These are phyloP conservation scores for Actinostola sp. DNA, from an alignment of 92 coral and sea anemone genomes.

Conservation along the genomic window DNA sequence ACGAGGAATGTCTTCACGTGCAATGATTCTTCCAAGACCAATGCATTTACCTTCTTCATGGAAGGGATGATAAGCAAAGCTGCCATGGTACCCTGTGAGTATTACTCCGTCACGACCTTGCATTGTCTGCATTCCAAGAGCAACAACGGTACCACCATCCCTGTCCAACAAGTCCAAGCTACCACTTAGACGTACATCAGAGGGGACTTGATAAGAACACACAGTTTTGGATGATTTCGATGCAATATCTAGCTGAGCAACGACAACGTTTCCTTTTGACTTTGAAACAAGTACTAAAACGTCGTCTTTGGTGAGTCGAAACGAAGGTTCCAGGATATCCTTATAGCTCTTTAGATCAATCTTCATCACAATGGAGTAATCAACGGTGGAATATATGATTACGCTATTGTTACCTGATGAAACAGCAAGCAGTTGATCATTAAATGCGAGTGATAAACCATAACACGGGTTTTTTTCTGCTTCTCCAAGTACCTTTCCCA, in stretches of 20 bases:
- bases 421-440: slow-evolving; percentile 57
- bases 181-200: slow-evolving; percentile 46
- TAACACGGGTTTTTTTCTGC: slow-evolving; percentile 49
- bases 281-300: slow-evolving; percentile 64
- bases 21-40: slow-evolving; percentile 68
- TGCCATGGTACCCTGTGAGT: slow-evolving; percentile 66
- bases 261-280: slow-evolving; percentile 36
- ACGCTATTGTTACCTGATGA: slow-evolving; percentile 39
- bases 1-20: slow-evolving; percentile 71
- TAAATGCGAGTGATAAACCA: slow-evolving; percentile 65
- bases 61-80: slow-evolving; percentile 35
- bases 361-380: slow-evolving; percentile 24
- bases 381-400: slow-evolving; percentile 49
- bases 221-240: slow-evolving; percentile 12
- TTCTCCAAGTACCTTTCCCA: slow-evolving; percentile 44
- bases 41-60: slow-evolving; percentile 50
- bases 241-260: slow-evolving; percentile 43
- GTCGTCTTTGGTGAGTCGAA: slow-evolving; percentile 62
- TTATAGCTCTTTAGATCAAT: slow-evolving; percentile 40
- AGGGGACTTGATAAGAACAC: slow-evolving; percentile 2
- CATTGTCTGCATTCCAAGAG: slow-evolving; percentile 77
- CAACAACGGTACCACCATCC: slow-evolving; percentile 62
- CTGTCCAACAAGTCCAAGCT: slow-evolving; percentile 48
- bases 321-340: slow-evolving; percentile 41
- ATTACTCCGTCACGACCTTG: slow-evolving; percentile 85